Evolutionary conservation across 2,888 invertebrate genomes (phyloP), one percentile per base, ranked within the genome.

Genomic region (Pristionchus japonicus): DNA sequence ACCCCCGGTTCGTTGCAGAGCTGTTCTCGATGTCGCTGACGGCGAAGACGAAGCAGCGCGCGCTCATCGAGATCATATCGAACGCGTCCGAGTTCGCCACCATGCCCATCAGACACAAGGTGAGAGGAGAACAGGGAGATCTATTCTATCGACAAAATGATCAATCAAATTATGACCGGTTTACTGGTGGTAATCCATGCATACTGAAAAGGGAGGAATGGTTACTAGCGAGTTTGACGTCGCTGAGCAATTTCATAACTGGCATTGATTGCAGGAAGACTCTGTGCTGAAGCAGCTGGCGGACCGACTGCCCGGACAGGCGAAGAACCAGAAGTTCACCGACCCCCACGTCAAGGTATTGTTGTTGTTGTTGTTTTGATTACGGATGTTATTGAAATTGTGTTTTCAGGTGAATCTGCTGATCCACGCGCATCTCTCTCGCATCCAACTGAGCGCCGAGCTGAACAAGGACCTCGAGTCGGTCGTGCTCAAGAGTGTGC

Each of bases 11-110:
- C 34, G 9, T 47, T 86, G n/a, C 70, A 97, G 99, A 99, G 95
- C 95, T 99, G 92, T 99, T 99, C 96, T 98, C 98, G 94, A 96
- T 98, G 94, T 99, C 99, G 0, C 95, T 99, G 83, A 98, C 98
- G 92, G 97, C 96, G 93, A 99, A 99, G 95, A 99, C 99, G 0
- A 99, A 99, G 95, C 97, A 99, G 89, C 96, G 98, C 20, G 98
- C 99, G 1, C 96, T 99, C 15, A 95, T 99, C 93, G 99, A 99
- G 96, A 99, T 99, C 94, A 98, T 99, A 90, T 97, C 98, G 0
- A 98, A 97, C 2, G 99, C 99, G 0, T 97, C 98, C 0, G 99
- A 99, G 95, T 99, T 98, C 95, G 97, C 98, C 90, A 97, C 97
- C 92, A 96, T 99, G 88, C 97, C 97, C 61, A 98, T 99, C 88